phyloP scores from a whole-genome alignment of 2,888 invertebrate species.

The Ceraclea dissimilis region DNA sequence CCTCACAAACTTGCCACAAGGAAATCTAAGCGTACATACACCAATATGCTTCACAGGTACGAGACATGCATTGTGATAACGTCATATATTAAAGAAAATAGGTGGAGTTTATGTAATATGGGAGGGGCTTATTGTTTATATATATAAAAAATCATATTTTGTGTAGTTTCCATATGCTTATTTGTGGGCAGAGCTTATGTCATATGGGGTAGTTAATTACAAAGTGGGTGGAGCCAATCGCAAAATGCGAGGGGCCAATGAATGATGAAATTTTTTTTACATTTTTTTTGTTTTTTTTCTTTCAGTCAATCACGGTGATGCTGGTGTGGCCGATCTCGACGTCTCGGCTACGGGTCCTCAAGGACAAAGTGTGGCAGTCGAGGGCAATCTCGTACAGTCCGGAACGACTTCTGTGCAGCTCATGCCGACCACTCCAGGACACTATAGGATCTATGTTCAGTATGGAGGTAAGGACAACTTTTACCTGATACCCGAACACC shows the following conservation, averaged over 20 bases:
- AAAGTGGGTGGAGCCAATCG: slow-evolving; percentile 4
- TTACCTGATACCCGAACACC: background rate
- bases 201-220: too few relatives aligned
- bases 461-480: slow-evolving; percentile 50
- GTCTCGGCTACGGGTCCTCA: slow-evolving; percentile 82
- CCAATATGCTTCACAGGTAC: slow-evolving; percentile 74
- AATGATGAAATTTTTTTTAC: too few relatives aligned
- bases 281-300: slow-evolving; percentile 15
- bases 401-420: slow-evolving; percentile 71
- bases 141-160: too few relatives aligned
- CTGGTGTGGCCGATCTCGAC: slow-evolving; percentile 78
- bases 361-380: slow-evolving; percentile 74
- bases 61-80: slow-evolving; percentile 26
- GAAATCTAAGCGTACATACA: slow-evolving; percentile 73
- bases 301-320: slow-evolving; percentile 71
- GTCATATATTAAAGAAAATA: too few relatives aligned
- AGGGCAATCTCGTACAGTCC: slow-evolving; percentile 66
- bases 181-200: too few relatives aligned
- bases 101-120: too few relatives aligned
- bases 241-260: background rate
- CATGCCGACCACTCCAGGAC: slow-evolving; percentile 77
- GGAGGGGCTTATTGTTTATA: too few relatives aligned
- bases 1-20: slow-evolving; percentile 67
- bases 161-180: too few relatives aligned
- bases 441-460: slow-evolving; percentile 59